Conservation (phyloP, 2,113 vertebrate species). For the Austrofundulus limnaeus region DNA sequence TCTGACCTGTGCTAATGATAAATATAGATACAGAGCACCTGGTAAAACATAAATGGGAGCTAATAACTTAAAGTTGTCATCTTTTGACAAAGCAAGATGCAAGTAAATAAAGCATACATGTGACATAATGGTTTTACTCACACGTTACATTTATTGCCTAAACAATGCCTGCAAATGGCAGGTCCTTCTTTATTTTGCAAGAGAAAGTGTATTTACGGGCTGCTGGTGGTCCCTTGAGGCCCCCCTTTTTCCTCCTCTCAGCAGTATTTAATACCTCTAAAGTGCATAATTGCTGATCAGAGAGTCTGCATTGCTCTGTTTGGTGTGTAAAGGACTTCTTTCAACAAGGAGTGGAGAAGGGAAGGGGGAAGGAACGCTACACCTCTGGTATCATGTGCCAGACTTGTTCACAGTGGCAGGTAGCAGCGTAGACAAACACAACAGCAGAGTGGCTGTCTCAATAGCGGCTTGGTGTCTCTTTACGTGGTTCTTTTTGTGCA, state of each 20-base stretch:
- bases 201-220: conserved; percentile 67
- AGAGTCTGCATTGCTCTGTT: conserved; percentile 69
- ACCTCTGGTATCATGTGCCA: conserved; percentile 71
- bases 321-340: conserved; percentile 71
- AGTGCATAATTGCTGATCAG: conserved; percentile 82
- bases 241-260: conserved; percentile 46
- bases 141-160: conserved; percentile 67
- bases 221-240: conserved; percentile 69
- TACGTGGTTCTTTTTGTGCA: conserved; percentile 58
- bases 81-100: conserved; percentile 30
- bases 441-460: conserved; percentile 56
- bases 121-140: conserved; percentile 63
- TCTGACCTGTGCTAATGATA: conserved; percentile 54
- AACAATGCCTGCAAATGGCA: conserved; percentile 76
- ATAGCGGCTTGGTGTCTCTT: conserved; percentile 60
- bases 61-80: conserved; percentile 50
- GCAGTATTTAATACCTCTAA: conserved; percentile 73
- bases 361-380: conserved; percentile 61
- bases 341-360: conserved; percentile 51
- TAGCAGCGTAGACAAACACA: conserved; percentile 42
- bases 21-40: conserved; percentile 47
- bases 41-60: conserved; percentile 13
- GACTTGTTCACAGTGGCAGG: conserved; percentile 62
- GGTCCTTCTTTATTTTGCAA: conserved; percentile 65
- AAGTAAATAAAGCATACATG: conserved; percentile 61